Percentiles rank a stretch among this genome's conserved stretches.
Conservation (phyloP, 2,113 vertebrate species). For the Ictidomys tridecemlineatus region DNA sequence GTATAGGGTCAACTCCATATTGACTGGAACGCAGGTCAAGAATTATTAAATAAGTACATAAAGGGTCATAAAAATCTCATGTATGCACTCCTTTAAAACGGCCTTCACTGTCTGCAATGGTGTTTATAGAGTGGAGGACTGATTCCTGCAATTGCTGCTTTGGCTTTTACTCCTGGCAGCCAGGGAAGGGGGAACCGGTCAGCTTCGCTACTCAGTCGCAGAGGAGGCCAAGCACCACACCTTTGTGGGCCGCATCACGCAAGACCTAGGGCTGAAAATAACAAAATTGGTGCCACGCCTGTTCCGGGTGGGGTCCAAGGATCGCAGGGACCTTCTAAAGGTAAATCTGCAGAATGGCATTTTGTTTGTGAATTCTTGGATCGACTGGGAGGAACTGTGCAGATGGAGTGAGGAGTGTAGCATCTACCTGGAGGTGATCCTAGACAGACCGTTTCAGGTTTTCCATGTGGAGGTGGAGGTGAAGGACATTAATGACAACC, state of each 20-base stretch:
- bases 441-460: no score
- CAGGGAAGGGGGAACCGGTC: constrained; percentile 30
- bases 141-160: neutral
- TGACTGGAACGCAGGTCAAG: neutral
- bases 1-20: neutral
- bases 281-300: constrained; percentile 91
- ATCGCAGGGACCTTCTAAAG: constrained; percentile 92
- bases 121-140: neutral
- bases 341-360: constrained; percentile 97
- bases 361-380: constrained; percentile 96
- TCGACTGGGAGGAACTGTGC: constrained; percentile 94
- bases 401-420: constrained; percentile 81
- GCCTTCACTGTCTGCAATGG: constrained; percentile 22
- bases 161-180: neutral
- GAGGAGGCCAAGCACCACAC: constrained; percentile 90
- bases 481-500: no score
- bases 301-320: constrained; percentile 93
- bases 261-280: constrained; percentile 90
- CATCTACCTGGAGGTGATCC: constrained; percentile 8
- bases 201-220: constrained; percentile 87
- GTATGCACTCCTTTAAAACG: neutral
- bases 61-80: neutral
- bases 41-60: neutral
- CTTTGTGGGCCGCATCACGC: constrained; percentile 87
- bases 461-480: no score